phyloP scores from a whole-genome alignment of 1,140 invertebrate genomes.

The Drosophila eugracilis region DNA sequence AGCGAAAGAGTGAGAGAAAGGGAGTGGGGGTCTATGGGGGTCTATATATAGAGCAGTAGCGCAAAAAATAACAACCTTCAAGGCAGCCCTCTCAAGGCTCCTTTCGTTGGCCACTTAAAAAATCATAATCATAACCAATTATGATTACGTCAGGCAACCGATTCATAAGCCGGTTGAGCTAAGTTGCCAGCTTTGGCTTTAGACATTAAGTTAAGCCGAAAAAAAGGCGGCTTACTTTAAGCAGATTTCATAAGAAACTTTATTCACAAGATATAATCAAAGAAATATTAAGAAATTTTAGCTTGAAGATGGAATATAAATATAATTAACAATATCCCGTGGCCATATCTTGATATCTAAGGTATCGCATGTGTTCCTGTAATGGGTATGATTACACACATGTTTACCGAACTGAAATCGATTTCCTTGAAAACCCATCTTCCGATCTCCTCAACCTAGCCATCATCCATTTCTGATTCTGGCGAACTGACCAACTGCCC shows the following conservation, averaged over 20 bases:
- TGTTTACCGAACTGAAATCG: constrained; percentile 13
- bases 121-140: constrained; percentile 48
- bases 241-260: too few relatives aligned
- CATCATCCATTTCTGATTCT: constrained; percentile 6
- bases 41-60: neutral
- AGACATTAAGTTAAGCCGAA: neutral
- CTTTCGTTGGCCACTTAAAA: constrained; percentile 19
- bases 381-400: constrained; percentile 6
- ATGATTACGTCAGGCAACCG: constrained; percentile 22
- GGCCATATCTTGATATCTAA: too few relatives aligned
- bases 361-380: too few relatives aligned
- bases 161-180: constrained; percentile 2
- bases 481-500: constrained; percentile 27
- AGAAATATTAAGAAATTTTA: neutral
- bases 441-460: neutral
- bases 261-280: neutral
- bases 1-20: neutral
- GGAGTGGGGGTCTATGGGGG: too few relatives aligned
- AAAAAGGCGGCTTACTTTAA: neutral
- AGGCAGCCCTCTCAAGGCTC: constrained; percentile 17
- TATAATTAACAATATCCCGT: too few relatives aligned
- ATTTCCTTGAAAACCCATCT: neutral
- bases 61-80: constrained; percentile 14
- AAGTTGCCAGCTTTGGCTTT: neutral
- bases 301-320: neutral